Base-by-base conservation (phyloP, 2,797 vertebrate species). In the Danio choprae region DNA sequence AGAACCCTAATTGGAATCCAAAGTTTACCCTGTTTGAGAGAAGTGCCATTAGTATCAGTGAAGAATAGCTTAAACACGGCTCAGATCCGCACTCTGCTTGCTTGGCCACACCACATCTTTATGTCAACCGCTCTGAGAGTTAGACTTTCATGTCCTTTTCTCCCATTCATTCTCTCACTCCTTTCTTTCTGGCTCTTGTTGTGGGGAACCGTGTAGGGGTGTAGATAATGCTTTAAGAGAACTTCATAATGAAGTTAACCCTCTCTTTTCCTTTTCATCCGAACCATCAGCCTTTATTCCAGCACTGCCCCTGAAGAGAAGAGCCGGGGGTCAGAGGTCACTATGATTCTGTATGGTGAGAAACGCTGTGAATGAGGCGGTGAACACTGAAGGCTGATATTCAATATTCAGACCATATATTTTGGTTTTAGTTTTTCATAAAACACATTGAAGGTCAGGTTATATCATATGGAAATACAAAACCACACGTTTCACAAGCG, bases 171-270 rank as follows among this genome's bases (percentile, higher is more conserved):
- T 74, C 51, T 44, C 69, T 82, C 50, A 58, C 60, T 62, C 22
- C 53, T 58, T 77, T 82, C 69, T 67, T 73, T 78, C 58, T 36
- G 9, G 51, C 73, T 90, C 80, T 90, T 87, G 74, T 88, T 90
- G 84, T 83, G 79, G 81, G 80, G 64, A 79, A 11, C 80, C 48
- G 51, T 77, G 76, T 83, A 55, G 16, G 70, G 73, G 82, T 81
- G 82, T 80, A 82, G 82, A 86, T 86, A 86, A 86, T 86, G 83
- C 77, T 84, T 82, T 65, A 56, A 78, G 58, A 62, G 81, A 86
- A 75, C 64, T 75, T 73, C 46, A 86, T 86, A 84, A 84, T 86
- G 83, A 83, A 83, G 80, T 86, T 84, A 82, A 81, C 85, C 85
- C 77, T 78, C 80, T 79, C 59, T 81, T 83, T 83, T 83, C 77